Evolutionary conservation across 1,140 invertebrate genomes (phyloP).

Genomic region (Pachyrhynchus sulphureomaculatus): DNA sequence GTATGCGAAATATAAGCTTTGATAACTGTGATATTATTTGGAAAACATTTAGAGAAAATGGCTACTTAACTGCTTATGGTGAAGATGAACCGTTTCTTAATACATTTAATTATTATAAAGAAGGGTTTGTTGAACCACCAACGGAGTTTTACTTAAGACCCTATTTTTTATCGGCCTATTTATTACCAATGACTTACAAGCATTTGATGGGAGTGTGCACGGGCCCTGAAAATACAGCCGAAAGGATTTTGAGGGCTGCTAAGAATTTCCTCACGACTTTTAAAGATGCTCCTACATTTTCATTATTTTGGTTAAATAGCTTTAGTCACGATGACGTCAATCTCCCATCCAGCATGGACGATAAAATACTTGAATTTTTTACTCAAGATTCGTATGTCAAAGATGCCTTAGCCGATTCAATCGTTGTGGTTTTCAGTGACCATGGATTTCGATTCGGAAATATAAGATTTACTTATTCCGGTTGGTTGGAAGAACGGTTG

Average conservation of each 20-base stretch:
- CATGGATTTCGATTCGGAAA: constrained; percentile 83
- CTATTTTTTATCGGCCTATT: constrained; percentile 63
- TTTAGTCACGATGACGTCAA: constrained; percentile 68
- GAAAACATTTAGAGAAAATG: constrained; percentile 58
- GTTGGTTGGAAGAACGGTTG: constrained; percentile 81
- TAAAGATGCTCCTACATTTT: constrained; percentile 60
- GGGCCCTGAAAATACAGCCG: constrained; percentile 56
- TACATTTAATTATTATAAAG: constrained; percentile 66
- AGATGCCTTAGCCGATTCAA: constrained; percentile 43
- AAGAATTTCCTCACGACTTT: constrained; percentile 62
- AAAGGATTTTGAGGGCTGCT: constrained; percentile 58
- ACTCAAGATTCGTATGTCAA: background rate
- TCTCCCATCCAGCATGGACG: constrained; percentile 59
- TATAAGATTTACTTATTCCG: constrained; percentile 67
- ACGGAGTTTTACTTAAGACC: constrained; percentile 75
- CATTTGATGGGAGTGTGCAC: constrained; percentile 54
- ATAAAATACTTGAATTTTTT: constrained; percentile 55
- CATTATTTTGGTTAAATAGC: constrained; percentile 70
- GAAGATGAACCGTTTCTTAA: constrained; percentile 63
- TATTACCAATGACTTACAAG: constrained; percentile 48
- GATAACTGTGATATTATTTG: constrained; percentile 65
- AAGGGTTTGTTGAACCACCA: constrained; percentile 65
- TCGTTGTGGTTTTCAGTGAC: constrained; percentile 76
- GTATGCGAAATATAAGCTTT: constrained; percentile 53
- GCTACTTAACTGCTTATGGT: constrained; percentile 65